Conservation (phyloP, 2,113 vertebrate species). For the Cinclus cinclus region DNA sequence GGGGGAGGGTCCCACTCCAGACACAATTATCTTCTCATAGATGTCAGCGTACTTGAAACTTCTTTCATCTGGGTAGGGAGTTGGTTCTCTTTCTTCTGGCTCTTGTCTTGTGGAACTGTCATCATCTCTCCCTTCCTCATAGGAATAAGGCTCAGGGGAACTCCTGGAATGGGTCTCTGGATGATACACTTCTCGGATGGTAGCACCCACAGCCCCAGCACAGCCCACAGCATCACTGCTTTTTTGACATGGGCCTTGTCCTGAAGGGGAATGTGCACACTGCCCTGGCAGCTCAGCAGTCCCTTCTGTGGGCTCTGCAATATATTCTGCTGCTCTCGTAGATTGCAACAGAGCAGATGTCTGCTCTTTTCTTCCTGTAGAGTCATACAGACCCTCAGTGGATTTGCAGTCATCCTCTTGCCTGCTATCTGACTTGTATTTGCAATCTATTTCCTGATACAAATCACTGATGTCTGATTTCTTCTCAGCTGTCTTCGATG, state of each 20-base stretch:
- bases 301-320: neutral
- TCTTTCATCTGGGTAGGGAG: conserved; percentile 90
- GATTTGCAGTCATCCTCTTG: neutral
- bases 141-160: neutral
- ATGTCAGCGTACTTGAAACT: conserved; percentile 92
- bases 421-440: neutral
- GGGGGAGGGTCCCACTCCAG: conserved; percentile 57
- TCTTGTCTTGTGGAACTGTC: conserved; percentile 70
- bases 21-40: conserved; percentile 80
- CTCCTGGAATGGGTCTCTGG: neutral
- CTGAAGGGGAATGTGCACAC: neutral
- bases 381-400: neutral
- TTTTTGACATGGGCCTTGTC: neutral
- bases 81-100: conserved; percentile 88
- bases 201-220: conserved; percentile 55
- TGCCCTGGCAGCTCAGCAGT: neutral
- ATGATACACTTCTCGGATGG: conserved; percentile 59
- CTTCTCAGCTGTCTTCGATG: neutral
- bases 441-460: neutral
- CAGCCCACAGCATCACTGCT: neutral
- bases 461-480: neutral
- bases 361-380: neutral
- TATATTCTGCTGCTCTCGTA: neutral
- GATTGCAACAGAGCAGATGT: neutral
- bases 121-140: conserved; percentile 47